These are phyloP conservation scores for Listrodromus nycthemerus DNA, from an alignment of 2,888 invertebrate species.

Conservation along the genomic window DNA sequence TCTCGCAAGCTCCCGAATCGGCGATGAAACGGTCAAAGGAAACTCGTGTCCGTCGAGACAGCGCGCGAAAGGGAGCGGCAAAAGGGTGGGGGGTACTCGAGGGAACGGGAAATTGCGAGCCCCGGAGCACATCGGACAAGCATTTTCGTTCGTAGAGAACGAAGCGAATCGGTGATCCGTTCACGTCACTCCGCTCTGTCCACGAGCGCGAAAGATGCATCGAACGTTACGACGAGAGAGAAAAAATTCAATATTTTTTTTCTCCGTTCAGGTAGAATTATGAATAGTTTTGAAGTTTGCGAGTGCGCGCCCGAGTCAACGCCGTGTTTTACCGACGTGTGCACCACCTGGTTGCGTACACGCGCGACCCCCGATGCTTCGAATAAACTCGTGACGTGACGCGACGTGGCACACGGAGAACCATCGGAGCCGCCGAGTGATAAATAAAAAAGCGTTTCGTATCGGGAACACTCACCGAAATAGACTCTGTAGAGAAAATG, in stretches of 20 bases:
- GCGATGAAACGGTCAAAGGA: slow-evolving; percentile 15
- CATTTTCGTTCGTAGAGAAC: slow-evolving; percentile 8
- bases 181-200: background rate
- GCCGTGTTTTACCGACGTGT: background rate
- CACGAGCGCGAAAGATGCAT: background rate
- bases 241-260: background rate
- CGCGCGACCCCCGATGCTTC: slow-evolving; percentile 27
- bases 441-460: slow-evolving; percentile 19
- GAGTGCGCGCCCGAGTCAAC: background rate
- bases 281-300: slow-evolving; percentile 2
- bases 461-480: no score
- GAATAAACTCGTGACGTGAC: slow-evolving; percentile 5
- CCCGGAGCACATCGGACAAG: slow-evolving; percentile 4
- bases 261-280: background rate
- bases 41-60: background rate
- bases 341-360: slow-evolving; percentile 8
- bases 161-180: slow-evolving; percentile 5
- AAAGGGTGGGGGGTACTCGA: background rate
- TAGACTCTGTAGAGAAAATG: no score
- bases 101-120: slow-evolving; percentile 33
- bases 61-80: slow-evolving; percentile 14
- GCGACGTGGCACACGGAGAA: slow-evolving; percentile 3
- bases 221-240: background rate
- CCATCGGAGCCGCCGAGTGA: background rate
- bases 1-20: background rate